Base-by-base conservation (phyloP, 2,888 invertebrate genomes). In the Drosophila anomelani region DNA sequence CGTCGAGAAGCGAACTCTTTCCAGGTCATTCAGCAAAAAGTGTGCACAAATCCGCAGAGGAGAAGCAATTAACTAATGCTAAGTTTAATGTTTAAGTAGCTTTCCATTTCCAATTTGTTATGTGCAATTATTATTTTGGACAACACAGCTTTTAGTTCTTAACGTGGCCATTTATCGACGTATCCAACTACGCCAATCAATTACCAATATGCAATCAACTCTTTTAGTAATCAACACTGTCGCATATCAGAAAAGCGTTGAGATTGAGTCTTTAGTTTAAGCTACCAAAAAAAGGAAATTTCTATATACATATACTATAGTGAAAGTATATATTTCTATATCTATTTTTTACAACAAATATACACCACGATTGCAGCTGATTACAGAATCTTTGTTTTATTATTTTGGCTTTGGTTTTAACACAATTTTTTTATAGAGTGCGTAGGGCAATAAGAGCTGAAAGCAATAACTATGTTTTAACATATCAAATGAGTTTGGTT, bases 361-460 rank as follows among this genome's bases (percentile, higher is more conserved):
- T 71, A 72, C 70, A 71, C 39, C 61, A 70, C 44, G 46, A 71
- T 53, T 70, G 58, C 58, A 36, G n/a, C 59, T 57, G 23, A 69
- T 63, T 44, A 44, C 4, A 10, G 23, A 23, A 2, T 23, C 8
- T 43, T 47, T 64, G 39, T 53, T 47, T 57, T 46, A 46, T 38
- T 44, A 41, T 41, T 69, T 46, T 46, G 12, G n/a, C 10, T 47
- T 64, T 57, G 17, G 2, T 64, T 66, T 26, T 1, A 1, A 29
- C 38, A 55, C 17, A 36, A 10, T 43, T 43, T 36, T 38, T 44
- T 15, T 41, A 43, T 63, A 72, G 71, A 60, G 78, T 79, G 85
- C 80, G 59, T 67, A 75, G 79, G 80, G 85, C 83, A 85, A 82
- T 85, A 82, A 85, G 72, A 78, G 69, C 68, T 69, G 53, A 75